Percentiles rank a stretch among this genome's conserved stretches.
Conservation (phyloP, 2,113 vertebrate species). For the Rynchops niger region DNA sequence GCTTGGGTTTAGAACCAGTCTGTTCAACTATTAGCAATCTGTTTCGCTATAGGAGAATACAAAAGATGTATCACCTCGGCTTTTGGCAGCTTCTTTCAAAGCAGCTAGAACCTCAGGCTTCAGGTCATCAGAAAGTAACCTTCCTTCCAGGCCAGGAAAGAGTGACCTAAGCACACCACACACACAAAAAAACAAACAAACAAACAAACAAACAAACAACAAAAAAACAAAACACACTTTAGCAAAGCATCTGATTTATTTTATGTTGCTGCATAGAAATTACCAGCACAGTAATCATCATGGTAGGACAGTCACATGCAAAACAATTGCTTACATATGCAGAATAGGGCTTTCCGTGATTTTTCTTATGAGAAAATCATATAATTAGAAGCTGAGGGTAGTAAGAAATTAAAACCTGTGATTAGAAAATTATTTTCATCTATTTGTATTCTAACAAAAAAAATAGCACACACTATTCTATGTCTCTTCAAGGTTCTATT, state of each 20-base stretch:
- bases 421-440: background rate
- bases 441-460: background rate
- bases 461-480: background rate
- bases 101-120: constrained; percentile 84
- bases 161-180: constrained; percentile 81
- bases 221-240: background rate
- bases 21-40: background rate
- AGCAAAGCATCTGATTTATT: background rate
- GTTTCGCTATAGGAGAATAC: background rate
- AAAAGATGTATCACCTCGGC: constrained; percentile 85
- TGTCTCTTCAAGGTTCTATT: background rate
- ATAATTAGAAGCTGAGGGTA: background rate
- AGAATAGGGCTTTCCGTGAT: background rate
- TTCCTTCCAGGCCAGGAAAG: constrained; percentile 92
- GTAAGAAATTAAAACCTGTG: background rate
- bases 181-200: background rate
- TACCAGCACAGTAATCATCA: background rate
- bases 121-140: constrained; percentile 87
- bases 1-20: background rate
- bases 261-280: background rate
- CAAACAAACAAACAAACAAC: background rate
- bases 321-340: background rate
- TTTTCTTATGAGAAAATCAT: background rate
- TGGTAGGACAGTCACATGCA: background rate
- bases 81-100: constrained; percentile 91